Evolutionary conservation across 2,797 vertebrate species (phyloP), one percentile per base, ranked within the genome.

Genomic region (Onychomys torridus): DNA sequence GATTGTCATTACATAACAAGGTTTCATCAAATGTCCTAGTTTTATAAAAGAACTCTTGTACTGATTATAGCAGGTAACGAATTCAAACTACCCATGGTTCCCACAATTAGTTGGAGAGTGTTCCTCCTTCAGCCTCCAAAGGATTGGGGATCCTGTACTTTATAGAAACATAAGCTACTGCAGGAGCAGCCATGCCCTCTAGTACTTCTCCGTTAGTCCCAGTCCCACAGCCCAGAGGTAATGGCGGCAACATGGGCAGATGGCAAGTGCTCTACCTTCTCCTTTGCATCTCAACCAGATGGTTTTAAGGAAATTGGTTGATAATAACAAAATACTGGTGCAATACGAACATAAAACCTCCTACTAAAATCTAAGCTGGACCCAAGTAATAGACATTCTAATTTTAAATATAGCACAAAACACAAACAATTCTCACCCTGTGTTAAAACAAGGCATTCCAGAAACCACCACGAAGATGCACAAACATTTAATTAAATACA

Each of bases 401-500:
- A 85, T 81, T 11, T 75, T 75, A 93, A 94, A 21, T 59, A 59
- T 10, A 96, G 46, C 82, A 92, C 46, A 73, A 94, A 95, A 46
- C 78, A 87, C 83, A 95, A 57, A 59, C 52, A 91, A 78, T 73
- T 83, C 67, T 65, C n/a, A 75, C 52, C 14, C 23, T 4, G 23
- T 49, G 67, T 27, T 90, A 89, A 96, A 90, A 90, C 57, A 63
- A 85, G 79, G 43, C 23, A 81, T 94, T 91, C 79, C 55, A 88
- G 81, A 95, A 97, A 71, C 29, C 43, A 92, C 57, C 46, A 52
- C 57, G n/a, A 91, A 90, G 87, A 92, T 61, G 29, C 55, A 90
- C 2, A 63, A 76, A 91, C 67, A 86, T 67, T 94, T 94, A 94
- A 93, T 94, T 94, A 93, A 95, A 96, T 65, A 96, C 37, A 82